A percentile compares a stretch with the other conserved stretches of the same genome.
Evolutionary conservation across 2,113 vertebrate genomes (phyloP).

Genomic region (Otus sunia): DNA sequence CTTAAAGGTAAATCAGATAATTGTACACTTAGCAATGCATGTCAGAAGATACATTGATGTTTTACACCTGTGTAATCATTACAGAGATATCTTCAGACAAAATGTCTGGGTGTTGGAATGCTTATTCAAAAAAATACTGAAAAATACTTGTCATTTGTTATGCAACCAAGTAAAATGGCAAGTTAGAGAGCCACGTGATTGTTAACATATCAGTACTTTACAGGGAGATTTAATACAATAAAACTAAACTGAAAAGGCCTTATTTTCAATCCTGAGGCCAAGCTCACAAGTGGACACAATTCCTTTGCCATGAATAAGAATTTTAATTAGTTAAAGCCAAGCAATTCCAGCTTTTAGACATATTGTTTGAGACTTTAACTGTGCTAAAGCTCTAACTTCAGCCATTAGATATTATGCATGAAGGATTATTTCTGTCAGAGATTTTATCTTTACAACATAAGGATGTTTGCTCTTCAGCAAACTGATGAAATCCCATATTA

Average conservation of each 20-base stretch:
- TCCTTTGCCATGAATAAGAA: background rate
- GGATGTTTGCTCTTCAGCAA: background rate
- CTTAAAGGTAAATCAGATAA: background rate
- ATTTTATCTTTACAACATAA: background rate
- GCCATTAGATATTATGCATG: background rate
- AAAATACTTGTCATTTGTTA: background rate
- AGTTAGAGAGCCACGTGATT: background rate
- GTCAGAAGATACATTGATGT: background rate
- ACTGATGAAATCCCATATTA: background rate
- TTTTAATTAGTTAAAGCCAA: background rate
- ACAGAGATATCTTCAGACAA: background rate
- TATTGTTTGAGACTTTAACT: background rate
- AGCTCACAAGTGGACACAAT: background rate
- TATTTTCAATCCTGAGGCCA: background rate
- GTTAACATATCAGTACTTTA: background rate
- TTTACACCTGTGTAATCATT: background rate
- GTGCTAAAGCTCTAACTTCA: background rate
- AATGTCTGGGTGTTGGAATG: background rate
- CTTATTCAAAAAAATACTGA: background rate
- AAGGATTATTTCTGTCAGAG: background rate
- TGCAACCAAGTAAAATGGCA: background rate
- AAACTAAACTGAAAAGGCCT: background rate
- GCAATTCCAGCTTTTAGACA: background rate
- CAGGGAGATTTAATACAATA: background rate
- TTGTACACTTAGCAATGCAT: background rate